Base-by-base conservation (phyloP, 35 echinoderm and acorn worm species). In the Apostichopus californicus region DNA sequence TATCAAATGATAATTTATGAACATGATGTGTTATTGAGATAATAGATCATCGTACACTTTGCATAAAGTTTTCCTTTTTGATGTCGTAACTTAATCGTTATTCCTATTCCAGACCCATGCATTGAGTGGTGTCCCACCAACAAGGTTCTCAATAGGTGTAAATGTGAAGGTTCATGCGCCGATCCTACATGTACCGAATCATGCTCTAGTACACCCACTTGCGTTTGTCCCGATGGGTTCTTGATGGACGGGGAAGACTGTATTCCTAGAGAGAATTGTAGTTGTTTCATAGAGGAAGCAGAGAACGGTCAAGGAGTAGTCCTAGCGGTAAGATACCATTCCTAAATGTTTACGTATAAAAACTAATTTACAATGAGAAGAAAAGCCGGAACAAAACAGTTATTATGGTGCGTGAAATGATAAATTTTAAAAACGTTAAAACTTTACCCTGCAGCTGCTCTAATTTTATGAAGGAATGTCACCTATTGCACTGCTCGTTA, bases 161-260 rank as follows among this genome's bases (percentile, higher is more conserved):
- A 55, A 82, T 82, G 80, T 57, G 80, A 55, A 75, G 12, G 71
- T 6, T 20, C 71, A 14, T 75, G 71, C 24, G 71, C 71, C n/a
- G 71, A 75, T n/a, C 71, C 71, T 75, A 75, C 15, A 18, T 75
- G 71, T n/a, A 75, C 71, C 71, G n/a, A 13, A 75, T 20, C 71
- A 22, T 75, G 71, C 71, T 18, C 14, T 22, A 75, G n/a, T 4
- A 75, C 71, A 22, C 71, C 71, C 14, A n/a, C 1, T 18, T 75
- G 71, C n/a, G 71, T 75, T 75, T 75, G 71, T 75, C 71, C 71
- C n/a, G 71, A 75, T 24, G 71, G 71, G 71, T n/a, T 75, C 71
- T 22, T 75, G 71, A 75, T 75, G 15, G 71, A 75, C n/a, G 71
- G 71, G 14, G 71, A 75, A 18, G 71, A 75, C 71, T 75, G 71